Evolutionary conservation across 2,888 invertebrate species (phyloP), one percentile per base, ranked within the genome.

Genomic region (Drosophila heteroneura): DNA sequence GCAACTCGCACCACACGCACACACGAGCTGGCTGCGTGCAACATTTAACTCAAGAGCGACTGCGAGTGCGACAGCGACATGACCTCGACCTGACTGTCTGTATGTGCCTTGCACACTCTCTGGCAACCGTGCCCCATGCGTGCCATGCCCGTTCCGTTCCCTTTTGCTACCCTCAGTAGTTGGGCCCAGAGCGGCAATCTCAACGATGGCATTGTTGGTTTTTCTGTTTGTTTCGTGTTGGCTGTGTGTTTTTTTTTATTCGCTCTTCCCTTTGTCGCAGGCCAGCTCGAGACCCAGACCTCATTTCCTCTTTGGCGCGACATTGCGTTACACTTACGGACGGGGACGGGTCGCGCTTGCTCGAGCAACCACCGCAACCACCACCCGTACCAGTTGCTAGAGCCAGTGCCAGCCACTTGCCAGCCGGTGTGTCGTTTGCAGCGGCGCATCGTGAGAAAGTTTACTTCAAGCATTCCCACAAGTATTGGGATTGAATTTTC

Each of bases 391-490:
- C 49, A 65, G 51, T 51, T 51, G 56, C 26, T 39, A 68, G 39
- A 44, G 74, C 76, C 79, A 79, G 63, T 66, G 73, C 67, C 76
- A 73, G 84, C 71, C 77, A 82, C 86, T 79, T 86, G 86, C 82
- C 82, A 85, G 89, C 84, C 89, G 89, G 81, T 77, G 83, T 74
- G 74, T 72, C 85, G 70, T 81, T 80, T 76, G 84, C 82, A 76
- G 74, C 83, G 78, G 72, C 83, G 83, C 89, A 93, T 93, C 93
- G 93, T 93, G 93, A 93, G 93, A 93, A 93, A 93, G 92, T 93
- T 92, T 88, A 91, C 92, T 91, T 86, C 89, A 90, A 87, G 90
- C 91, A 93, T 93, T 93, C 93, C 93, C 93, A 93, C 93, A 93
- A 87, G 91, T 89, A 87, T 87, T 90, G 89, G 87, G 67, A 87